Evolutionary conservation across 2,888 invertebrate species (phyloP), one percentile per base, ranked within the genome.

Genomic region (Unio pictorum): DNA sequence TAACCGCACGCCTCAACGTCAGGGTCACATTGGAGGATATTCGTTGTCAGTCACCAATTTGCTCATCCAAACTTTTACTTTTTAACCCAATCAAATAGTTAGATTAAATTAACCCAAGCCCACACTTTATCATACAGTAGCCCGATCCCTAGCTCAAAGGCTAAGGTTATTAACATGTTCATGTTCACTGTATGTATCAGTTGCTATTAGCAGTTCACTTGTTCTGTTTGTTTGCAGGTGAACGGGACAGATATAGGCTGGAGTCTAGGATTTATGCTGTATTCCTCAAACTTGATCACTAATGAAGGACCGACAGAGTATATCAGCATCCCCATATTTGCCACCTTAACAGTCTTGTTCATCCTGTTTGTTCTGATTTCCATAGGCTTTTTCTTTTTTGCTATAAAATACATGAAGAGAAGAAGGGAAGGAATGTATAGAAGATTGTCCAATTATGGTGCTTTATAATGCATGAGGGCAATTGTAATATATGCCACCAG

Each of bases 201-300:
- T 7, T 34, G 34, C 34, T 8, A 34, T 34, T 34, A 8, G 34
- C 11, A 55, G 15, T 55, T 57, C 57, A 28, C 11, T 4, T 64
- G 20, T 8, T 60, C 17, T 63, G 6, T 73, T n/a, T 62, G 61
- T 30, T 80, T 81, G 45, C 79, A 91, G 90, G 81, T 91, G 17
- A 80, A 85, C 45, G 81, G 81, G 0, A 87, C 87, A 54, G 88
- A 89, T 56, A 74, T 91, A 23, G 91, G 91, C 3, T 92, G 92
- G 92, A 81, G 91, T 0, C 75, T 91, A 55, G 92, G 92, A 7
- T 91, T 89, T 76, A 91, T 91, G 90, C 84, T 91, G 20, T 89
- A 90, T 73, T 88, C 89, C 30, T 91, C 91, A 5, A 90, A 90
- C 45, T 56, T 67, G 2, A 89, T 91, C 64, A 87, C 90, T 55